Conservation (phyloP, 2,113 vertebrate genomes). For the Oplegnathus fasciatus region DNA sequence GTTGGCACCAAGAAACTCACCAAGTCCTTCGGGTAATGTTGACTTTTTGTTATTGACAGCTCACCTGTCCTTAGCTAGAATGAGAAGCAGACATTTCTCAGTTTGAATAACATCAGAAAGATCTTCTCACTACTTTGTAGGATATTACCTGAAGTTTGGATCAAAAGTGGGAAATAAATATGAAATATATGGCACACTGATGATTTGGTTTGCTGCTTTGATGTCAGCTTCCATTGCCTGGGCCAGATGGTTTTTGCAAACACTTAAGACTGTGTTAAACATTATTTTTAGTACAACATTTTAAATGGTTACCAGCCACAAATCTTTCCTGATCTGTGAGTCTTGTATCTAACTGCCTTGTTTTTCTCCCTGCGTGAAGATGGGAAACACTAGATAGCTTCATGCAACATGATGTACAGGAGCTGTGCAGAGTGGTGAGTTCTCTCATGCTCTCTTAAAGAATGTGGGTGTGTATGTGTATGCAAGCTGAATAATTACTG, state of each 20-base stretch:
- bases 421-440: conserved; percentile 99
- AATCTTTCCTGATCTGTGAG: background rate
- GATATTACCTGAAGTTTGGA: background rate
- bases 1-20: conserved; percentile 99
- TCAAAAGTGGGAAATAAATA: background rate
- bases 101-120: background rate
- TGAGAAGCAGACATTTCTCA: background rate
- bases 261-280: background rate
- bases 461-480: background rate
- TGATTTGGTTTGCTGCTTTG: background rate
- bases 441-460: background rate
- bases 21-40: conserved; percentile 94
- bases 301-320: background rate
- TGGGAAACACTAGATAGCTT: conserved; percentile 99
- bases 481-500: background rate
- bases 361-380: conserved; percentile 78
- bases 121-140: background rate
- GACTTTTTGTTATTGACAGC: background rate
- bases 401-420: conserved; percentile 99
- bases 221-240: background rate
- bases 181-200: background rate
- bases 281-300: background rate
- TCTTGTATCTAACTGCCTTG: background rate
- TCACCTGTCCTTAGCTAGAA: background rate
- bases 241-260: background rate